Percentiles rank a stretch among this genome's conserved stretches.
These are phyloP conservation scores for human DNA, from an alignment of 2,113 vertebrate species.

Conservation along the genomic window GRCh38 chr4:86316501-86317000, in stretches of 20 bases:
- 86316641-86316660: not conserved
- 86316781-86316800: not conserved
- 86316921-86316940: not conserved
- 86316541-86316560: not conserved
- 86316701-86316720: not conserved
- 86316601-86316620: not conserved
- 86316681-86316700: not conserved
- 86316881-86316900: not conserved
- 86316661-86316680: not conserved
- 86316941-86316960: not conserved
- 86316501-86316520: not conserved
- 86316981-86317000: not conserved
- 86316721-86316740: not conserved
- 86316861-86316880: not conserved
- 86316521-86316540: not conserved
- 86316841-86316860: not conserved
- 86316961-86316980: not conserved
- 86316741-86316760: not conserved
- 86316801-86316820: not conserved
- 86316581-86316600: not conserved
- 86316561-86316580: not conserved
- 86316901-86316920: not conserved
- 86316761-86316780: not conserved
- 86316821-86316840: not conserved
- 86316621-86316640: not conserved